Percentiles rank a stretch among this genome's conserved stretches.
phyloP scores from a whole-genome alignment of 2,113 vertebrate genomes.

The Rynchops niger region DNA sequence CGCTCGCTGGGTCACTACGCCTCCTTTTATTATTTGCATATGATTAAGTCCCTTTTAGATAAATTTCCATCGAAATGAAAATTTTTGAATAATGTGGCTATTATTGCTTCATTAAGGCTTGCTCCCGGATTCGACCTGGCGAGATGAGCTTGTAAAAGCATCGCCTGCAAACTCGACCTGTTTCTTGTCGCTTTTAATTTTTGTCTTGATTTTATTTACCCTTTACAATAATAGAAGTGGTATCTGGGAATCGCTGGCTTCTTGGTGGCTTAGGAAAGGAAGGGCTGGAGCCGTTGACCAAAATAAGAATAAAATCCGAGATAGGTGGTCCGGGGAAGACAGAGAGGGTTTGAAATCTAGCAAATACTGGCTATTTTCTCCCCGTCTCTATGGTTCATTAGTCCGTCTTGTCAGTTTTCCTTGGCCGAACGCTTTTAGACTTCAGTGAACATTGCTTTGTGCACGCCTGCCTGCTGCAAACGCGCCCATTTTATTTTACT shows the following conservation, averaged over 20 bases:
- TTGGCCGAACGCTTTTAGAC: constrained; percentile 86
- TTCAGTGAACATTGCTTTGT: constrained; percentile 94
- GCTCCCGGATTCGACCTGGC: constrained; percentile 90
- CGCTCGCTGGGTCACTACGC: constrained; percentile 87
- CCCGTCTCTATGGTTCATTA: constrained; percentile 91
- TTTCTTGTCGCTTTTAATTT: constrained; percentile 96
- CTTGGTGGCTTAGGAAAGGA: constrained; percentile 38
- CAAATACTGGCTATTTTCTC: constrained; percentile 85
- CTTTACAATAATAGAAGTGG: constrained; percentile 70
- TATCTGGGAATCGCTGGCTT: constrained; percentile 48
- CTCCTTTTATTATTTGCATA: constrained; percentile 95
- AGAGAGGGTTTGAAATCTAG: constrained; percentile 80
- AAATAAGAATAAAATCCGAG: constrained; percentile 75
- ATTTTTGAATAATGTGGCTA: constrained; percentile 95
- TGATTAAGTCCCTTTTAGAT: constrained; percentile 94
- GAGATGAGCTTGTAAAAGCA: constrained; percentile 92
- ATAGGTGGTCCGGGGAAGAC: constrained; percentile 75
- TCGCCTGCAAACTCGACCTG: constrained; percentile 93
- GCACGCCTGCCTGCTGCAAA: constrained; percentile 70
- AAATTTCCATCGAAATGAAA: constrained; percentile 94
- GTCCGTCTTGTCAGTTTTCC: constrained; percentile 91
- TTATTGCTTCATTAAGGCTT: constrained; percentile 98
- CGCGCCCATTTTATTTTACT: constrained; percentile 76
- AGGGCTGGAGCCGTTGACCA: not conserved
- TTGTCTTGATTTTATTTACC: constrained; percentile 83